A percentile compares a stretch with the other conserved stretches of the same genome.
These are phyloP conservation scores for Hyaena hyaena DNA, from an alignment of 2,113 vertebrate species.

Conservation along the genomic window DNA sequence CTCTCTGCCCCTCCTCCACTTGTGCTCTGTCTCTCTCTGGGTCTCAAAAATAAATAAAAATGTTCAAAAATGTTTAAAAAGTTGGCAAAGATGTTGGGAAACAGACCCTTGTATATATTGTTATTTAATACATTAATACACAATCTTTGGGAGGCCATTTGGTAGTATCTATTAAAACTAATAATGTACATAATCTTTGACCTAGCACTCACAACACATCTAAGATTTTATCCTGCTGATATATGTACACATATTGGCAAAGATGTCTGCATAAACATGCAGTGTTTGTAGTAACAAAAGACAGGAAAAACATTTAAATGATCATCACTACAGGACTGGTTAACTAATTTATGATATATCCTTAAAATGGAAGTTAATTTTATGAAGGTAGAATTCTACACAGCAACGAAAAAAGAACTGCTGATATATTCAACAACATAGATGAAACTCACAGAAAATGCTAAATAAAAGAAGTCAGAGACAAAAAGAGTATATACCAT, in stretches of 20 bases:
- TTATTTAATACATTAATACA: not conserved
- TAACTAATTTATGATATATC: not conserved
- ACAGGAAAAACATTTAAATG: conserved; percentile 27
- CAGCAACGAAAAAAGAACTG: conserved; percentile 10
- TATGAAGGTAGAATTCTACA: not conserved
- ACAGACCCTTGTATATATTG: not conserved
- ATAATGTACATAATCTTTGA: not conserved
- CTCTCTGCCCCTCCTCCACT: no score
- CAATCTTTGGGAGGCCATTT: not conserved
- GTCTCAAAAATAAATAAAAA: no score
- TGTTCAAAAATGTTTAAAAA: no score
- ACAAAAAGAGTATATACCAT: not conserved
- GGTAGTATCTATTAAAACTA: not conserved
- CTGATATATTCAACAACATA: not conserved
- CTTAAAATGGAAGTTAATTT: conserved; percentile 12
- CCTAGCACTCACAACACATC: not conserved
- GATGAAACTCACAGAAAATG: not conserved
- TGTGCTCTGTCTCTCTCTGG: no score
- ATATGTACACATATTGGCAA: not conserved
- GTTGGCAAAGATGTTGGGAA: not conserved
- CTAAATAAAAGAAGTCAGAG: not conserved
- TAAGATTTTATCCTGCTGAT: not conserved
- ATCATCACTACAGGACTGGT: not conserved
- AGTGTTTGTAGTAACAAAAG: conserved; percentile 1
- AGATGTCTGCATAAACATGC: not conserved